Conservation (phyloP, 2,797 vertebrate species). For the Ctenochaetus hawaiiensis region DNA sequence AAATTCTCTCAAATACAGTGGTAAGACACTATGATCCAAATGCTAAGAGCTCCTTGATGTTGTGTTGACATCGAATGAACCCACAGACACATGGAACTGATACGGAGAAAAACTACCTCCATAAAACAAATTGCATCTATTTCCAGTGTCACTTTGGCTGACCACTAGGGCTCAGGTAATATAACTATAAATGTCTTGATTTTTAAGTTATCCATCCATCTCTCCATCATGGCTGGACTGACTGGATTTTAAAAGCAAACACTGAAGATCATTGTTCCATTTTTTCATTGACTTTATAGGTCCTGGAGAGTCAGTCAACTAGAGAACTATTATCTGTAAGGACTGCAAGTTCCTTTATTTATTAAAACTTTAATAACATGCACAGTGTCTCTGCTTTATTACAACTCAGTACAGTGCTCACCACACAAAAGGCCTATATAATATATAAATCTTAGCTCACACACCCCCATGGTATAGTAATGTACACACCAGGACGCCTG, state of each 20-base stretch:
- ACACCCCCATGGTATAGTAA: background rate
- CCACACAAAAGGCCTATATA: background rate
- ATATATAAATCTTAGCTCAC: background rate
- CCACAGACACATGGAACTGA: background rate
- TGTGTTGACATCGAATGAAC: conserved; percentile 20
- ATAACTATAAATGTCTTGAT: no score
- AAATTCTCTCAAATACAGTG: conserved; percentile 19
- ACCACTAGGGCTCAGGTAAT: background rate
- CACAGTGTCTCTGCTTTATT: background rate
- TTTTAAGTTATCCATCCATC: background rate
- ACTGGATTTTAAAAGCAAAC: no score
- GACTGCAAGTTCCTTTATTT: background rate
- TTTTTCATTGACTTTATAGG: background rate
- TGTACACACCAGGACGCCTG: background rate
- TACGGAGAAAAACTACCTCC: background rate
- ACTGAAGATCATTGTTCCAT: background rate
- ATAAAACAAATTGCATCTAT: background rate
- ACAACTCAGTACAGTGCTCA: background rate
- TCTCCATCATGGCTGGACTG: background rate
- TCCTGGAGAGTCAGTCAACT: background rate
- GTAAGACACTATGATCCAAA: conserved; percentile 21
- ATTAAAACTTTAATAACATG: background rate
- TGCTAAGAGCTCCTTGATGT: conserved; percentile 17
- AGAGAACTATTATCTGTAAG: background rate
- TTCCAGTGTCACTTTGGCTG: background rate